Evolutionary conservation across 2,113 vertebrate species (phyloP).

Genomic region (Hucho hucho): DNA sequence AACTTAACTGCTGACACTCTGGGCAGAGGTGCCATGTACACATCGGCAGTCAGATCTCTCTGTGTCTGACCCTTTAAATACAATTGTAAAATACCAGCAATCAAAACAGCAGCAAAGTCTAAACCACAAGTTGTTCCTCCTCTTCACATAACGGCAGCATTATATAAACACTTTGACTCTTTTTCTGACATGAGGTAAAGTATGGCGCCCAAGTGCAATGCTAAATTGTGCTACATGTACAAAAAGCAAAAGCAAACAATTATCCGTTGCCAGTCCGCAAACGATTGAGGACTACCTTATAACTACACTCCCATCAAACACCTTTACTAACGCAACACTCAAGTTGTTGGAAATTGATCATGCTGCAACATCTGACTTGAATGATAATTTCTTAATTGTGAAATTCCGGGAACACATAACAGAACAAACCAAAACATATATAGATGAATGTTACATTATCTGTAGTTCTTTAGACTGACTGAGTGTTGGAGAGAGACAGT

Average conservation of each 20-base stretch:
- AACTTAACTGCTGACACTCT: too few species aligned
- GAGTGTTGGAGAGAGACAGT: slow-evolving; percentile 20
- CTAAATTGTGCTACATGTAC: slow-evolving; percentile 90
- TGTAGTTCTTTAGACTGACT: slow-evolving; percentile 31
- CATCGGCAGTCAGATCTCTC: too few species aligned
- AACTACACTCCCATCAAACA: slow-evolving; percentile 30
- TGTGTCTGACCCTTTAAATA: slow-evolving; percentile 37
- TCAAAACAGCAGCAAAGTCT: slow-evolving; percentile 86
- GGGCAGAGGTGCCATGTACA: too few species aligned
- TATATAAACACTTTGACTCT: slow-evolving; percentile 54
- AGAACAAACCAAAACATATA: background rate
- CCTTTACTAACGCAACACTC: slow-evolving; percentile 10
- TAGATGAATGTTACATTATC: slow-evolving; percentile 37
- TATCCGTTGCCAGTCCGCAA: slow-evolving; percentile 65
- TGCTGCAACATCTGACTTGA: slow-evolving; percentile 62
- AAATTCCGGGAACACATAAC: background rate
- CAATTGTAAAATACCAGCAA: slow-evolving; percentile 71
- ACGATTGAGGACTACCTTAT: slow-evolving; percentile 64
- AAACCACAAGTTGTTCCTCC: slow-evolving; percentile 66
- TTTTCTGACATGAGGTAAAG: slow-evolving; percentile 93
- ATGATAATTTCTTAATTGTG: slow-evolving; percentile 47
- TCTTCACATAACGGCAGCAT: slow-evolving; percentile 64
- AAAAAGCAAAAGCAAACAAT: slow-evolving; percentile 62
- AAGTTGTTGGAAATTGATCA: slow-evolving; percentile 47
- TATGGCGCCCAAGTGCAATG: slow-evolving; percentile 91